These are phyloP conservation scores for Drosophila erecta DNA, from an alignment of 1,140 invertebrate genomes.

Conservation along the genomic window DNA sequence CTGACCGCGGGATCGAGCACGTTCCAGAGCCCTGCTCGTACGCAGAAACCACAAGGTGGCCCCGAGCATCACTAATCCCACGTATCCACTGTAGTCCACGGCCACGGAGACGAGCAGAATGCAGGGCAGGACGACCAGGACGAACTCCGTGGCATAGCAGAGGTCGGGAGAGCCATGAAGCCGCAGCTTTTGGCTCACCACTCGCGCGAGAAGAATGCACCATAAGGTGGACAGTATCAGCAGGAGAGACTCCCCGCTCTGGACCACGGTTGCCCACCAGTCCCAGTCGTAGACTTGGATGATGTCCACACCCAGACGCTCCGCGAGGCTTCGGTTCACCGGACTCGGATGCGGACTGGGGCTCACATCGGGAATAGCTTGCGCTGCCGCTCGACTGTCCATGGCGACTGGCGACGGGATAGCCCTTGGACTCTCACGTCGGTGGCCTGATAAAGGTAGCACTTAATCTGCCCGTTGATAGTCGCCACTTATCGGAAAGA, in stretches of 20 bases:
- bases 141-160: conserved; percentile 50
- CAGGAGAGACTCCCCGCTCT: conserved; percentile 34
- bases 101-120: conserved; percentile 66
- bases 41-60: conserved; percentile 19
- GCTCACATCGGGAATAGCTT: neutral
- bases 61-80: conserved; percentile 29
- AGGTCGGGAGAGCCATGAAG: conserved; percentile 2
- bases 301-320: neutral
- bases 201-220: conserved; percentile 51
- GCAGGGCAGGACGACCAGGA: conserved; percentile 52
- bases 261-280: conserved; percentile 25
- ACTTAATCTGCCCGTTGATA: conserved; percentile 45
- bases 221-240: conserved; percentile 58
- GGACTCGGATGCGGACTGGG: neutral
- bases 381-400: conserved; percentile 9
- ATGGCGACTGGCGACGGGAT: conserved; percentile 23
- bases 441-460: conserved; percentile 27
- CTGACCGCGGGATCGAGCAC: conserved; percentile 21
- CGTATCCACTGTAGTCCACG: conserved; percentile 24
- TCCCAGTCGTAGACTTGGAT: conserved; percentile 31
- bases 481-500: conserved; percentile 36
- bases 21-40: conserved; percentile 12
- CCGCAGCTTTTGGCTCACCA: conserved; percentile 27
- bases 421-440: neutral
- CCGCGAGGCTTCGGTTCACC: conserved; percentile 1